Evolutionary conservation across 2,888 invertebrate genomes (phyloP), one percentile per base, ranked within the genome.

Genomic region (Prosopocoilus inquinatus): DNA sequence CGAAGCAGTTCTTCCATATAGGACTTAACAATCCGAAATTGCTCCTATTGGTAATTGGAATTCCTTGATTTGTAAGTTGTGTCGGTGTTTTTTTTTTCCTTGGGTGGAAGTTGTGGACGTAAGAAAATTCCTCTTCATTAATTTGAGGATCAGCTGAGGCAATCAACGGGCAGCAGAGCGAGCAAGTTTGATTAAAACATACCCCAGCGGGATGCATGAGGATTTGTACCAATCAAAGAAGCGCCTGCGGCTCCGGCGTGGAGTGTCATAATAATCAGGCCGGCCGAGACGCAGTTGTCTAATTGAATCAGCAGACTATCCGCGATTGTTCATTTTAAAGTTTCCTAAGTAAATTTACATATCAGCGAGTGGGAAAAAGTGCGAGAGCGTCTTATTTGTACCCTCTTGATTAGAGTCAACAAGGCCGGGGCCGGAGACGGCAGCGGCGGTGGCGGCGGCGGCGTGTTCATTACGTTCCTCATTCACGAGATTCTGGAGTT

Each of bases 211-310:
- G 70, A 66, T 65, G 61, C 55, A 55, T 54, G 60, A 61, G 69
- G 68, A 66, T 67, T 69, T 70, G 68, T 69, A 68, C 69, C 71
- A 70, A 71, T 71, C 71, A 70, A 64, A 60, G 60, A 64, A 63
- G 54, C 63, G 64, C 65, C 58, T 63, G 58, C 39, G 57, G 57
- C 53, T 44, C 33, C 48, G 55, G 55, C 59, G 58, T 52, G 50
- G 53, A 59, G 59, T 61, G 53, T 65, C 62, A 64, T 66, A 65
- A 65, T 67, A 63, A 65, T 64, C 60, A 63, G 50, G 53, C 57
- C 52, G 57, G 57, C 55, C 52, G 36, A 33, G 53, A 51, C 55
- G 53, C 50, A 50, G 44, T 57, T 46, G 48, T 58, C 57, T 61
- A 64, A 64, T 63, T 61, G 63, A 64, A 64, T 64, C 48, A 59